Conservation (phyloP, 2,113 vertebrate genomes). For the Tylochromis polylepis region DNA sequence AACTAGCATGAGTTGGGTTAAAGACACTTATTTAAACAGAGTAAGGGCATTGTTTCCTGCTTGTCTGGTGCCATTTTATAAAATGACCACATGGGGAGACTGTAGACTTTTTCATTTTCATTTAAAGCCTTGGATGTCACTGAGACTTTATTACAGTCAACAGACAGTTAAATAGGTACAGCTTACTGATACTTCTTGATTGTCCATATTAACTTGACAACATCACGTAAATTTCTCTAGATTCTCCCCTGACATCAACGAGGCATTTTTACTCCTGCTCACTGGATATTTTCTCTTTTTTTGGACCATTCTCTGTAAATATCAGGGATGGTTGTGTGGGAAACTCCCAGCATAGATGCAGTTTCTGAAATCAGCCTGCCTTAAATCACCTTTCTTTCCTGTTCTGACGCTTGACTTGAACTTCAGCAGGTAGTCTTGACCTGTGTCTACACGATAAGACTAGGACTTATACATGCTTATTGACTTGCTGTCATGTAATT, state of each 20-base stretch:
- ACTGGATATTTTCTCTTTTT: neutral
- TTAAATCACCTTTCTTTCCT: neutral
- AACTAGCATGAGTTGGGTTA: neutral
- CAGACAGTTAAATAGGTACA: neutral
- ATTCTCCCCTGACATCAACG: accelerated
- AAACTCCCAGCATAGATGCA: neutral
- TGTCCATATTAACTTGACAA: accelerated
- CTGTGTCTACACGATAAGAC: neutral
- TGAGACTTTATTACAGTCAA: neutral
- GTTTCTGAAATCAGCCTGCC: neutral
- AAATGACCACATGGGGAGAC: neutral
- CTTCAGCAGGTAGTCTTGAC: neutral
- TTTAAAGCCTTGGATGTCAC: neutral
- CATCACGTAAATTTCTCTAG: neutral
- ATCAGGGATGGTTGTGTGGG: neutral
- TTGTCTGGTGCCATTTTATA: neutral
- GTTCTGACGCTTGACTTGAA: neutral
- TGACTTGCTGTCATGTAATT: neutral
- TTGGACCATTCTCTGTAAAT: neutral
- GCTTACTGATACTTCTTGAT: neutral
- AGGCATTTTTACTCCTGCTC: neutral
- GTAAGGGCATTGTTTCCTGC: neutral
- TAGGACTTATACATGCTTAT: neutral
- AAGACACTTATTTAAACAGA: neutral
- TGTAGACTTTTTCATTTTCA: neutral